Conservation (phyloP, 1,140 invertebrate genomes). For the Homarus americanus region DNA sequence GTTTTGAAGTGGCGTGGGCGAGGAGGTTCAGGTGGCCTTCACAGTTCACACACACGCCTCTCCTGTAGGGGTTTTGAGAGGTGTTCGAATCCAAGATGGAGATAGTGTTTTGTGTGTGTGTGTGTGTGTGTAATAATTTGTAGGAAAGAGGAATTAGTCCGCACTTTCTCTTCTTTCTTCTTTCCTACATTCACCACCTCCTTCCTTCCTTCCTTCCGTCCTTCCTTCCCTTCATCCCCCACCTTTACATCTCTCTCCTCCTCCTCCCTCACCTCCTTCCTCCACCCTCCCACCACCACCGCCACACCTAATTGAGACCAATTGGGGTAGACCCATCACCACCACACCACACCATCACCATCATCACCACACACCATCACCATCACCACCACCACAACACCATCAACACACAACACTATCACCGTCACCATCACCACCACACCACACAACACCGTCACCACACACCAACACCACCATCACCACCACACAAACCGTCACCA, state of each 20-base stretch:
- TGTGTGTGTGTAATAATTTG: too few relatives aligned
- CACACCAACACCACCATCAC: background rate
- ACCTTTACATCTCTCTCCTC: background rate
- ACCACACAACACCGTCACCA: too few relatives aligned
- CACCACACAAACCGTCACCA: too few relatives aligned
- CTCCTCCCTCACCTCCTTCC: background rate
- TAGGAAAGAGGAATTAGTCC: too few relatives aligned
- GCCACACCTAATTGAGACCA: conserved; percentile 14
- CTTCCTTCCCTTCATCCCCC: background rate
- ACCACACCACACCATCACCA: background rate
- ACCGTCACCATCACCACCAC: background rate
- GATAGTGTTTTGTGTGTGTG: too few relatives aligned
- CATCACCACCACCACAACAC: background rate
- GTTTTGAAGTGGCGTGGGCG: too few relatives aligned
- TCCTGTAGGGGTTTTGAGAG: too few relatives aligned
- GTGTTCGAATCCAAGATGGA: too few relatives aligned
- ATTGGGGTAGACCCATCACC: too few relatives aligned
- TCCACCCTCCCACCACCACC: background rate
- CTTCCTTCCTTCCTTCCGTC: background rate
- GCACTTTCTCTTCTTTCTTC: too few relatives aligned
- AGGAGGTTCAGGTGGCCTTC: too few relatives aligned
- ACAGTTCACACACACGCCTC: too few relatives aligned
- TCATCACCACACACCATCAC: background rate
- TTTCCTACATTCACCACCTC: background rate
- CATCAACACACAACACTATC: background rate